Evolutionary conservation across 1,140 invertebrate genomes (phyloP), one percentile per base, ranked within the genome.

Genomic region (Magallana ariakensis): DNA sequence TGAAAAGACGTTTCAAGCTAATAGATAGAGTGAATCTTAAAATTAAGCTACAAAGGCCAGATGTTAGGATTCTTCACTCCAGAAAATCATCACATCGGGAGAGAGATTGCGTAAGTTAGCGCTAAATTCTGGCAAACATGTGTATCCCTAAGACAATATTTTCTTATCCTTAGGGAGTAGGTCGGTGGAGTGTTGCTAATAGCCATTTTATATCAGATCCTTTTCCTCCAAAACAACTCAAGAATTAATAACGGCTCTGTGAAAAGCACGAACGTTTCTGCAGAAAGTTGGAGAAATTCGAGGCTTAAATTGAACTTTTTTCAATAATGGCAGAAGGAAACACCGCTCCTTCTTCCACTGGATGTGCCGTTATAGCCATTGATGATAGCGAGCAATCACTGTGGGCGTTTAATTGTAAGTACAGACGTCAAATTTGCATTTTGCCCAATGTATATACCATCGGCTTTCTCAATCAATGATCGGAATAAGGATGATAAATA

Each of bases 341-440:
- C 19, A 75, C 19, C 6, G 66, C 22, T 26, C 9, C 22, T 75
- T 75, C 22, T 2, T 13, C 19, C 4, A 26, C 11, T 0, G 66
- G 7, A 75, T 75, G 66, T 33, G 66, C 66, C 1, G 22, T 75
- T 22, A 26, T 75, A 13, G 66, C 66, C 9, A 26, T 75, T 7
- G 66, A 75, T 75, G 22, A 75, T 26, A 75, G 66, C 9, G 66
- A 26, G 4, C 66, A 75, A 26, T 75, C 66, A 13, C 5, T 75
- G 7, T 75, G 66, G 66, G 22, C 66, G 13, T 75, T 75, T 75
- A 26, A 75, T 26, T 75, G 66, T 75, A 75, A 75, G 66, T 75
- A 70, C 5, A 9, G 22, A 22, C 22, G 10, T 22, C n/a, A 46
- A 46, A 46, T 46, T 46, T 46, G 33, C 33, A 46, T 46, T 46